Conservation (phyloP, 2,113 vertebrate genomes). For the Lutjanus erythropterus region DNA sequence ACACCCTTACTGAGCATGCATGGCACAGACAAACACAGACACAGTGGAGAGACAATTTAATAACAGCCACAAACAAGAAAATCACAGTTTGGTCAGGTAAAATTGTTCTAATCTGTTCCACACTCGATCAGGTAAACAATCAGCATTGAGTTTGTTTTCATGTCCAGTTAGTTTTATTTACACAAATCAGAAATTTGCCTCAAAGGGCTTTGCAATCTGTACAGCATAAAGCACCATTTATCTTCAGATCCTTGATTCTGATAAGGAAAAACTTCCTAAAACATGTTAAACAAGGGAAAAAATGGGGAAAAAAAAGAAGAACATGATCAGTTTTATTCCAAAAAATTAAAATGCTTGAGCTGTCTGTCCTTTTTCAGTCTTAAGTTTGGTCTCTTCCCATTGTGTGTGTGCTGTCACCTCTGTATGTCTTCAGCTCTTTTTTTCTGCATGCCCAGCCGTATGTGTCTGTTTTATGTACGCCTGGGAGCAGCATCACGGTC, state of each 20-base stretch:
- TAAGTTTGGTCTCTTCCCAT: neutral
- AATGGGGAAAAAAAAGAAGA: rapidly evolving
- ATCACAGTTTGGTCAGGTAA: neutral
- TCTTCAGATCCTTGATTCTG: neutral
- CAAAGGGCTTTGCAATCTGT: neutral
- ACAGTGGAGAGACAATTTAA: constrained; percentile 1
- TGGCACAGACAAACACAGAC: constrained; percentile 2
- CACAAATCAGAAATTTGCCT: neutral
- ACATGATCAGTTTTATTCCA: neutral
- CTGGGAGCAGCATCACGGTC: neutral
- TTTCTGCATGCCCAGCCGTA: neutral
- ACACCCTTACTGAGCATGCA: neutral
- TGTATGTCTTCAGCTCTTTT: neutral
- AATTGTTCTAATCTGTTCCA: neutral
- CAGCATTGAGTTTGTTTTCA: neutral
- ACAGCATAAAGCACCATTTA: neutral
- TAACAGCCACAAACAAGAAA: constrained; percentile 5
- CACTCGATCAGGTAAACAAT: neutral
- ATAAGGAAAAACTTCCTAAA: neutral
- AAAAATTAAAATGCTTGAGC: neutral
- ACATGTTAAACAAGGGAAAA: no score
- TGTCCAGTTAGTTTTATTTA: constrained; percentile 10
- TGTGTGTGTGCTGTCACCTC: constrained; percentile 5
- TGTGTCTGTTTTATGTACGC: constrained; percentile 47
- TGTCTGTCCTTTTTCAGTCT: neutral